Base-by-base conservation (phyloP, 1,140 invertebrate species). In the Pseudomyrmex concolor region DNA sequence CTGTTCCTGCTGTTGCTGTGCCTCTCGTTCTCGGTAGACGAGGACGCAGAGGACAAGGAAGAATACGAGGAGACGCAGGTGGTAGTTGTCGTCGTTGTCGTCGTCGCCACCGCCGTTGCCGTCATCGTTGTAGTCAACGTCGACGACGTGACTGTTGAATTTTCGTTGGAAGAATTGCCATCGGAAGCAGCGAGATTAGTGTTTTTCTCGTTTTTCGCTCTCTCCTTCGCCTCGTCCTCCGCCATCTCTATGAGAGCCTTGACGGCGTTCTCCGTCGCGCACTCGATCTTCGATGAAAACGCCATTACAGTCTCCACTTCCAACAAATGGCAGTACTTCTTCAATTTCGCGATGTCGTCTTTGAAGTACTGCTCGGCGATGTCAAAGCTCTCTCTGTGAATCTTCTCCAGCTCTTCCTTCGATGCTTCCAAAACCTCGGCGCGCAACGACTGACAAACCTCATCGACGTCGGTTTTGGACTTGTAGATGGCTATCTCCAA, bases 231-330 rank as follows among this genome's bases (percentile, higher is more conserved):
- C 48, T 94, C 93, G 5, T 94, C 94, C 34, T 94, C 94, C 0
- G 94, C 93, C 92, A 94, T 94, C 59, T 94, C 94, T 1, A 94
- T 92, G 1, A 94, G 51, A 0, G 94, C 94, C 64, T 94, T 94
- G 0, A 94, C 92, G 0, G 94, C 94, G 45, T 94, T 94, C 8
- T 94, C 94, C 1, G 93, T 94, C 0, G 93, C 94, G 48, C 91
- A 91, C 15, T 94, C 93, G 78, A 94, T 87, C 34, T 94, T 92
- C 0, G 91, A 91, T 0, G 90, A 89, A 54, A 94, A 94, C 3
- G 92, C 91, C n/a, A 84, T 51, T 0, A 91, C 85, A 0, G 93
- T 94, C 70, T 94, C 91, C 0, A 80, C 76, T n/a, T 93, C 92
- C 19, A 94, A 48, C 54, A 92, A 43, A 62, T 89, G 83, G n/a